Percentiles rank a stretch among this genome's conserved stretches.
phyloP scores from a whole-genome alignment of 2,888 invertebrate genomes.

The Aricia artaxerxes region DNA sequence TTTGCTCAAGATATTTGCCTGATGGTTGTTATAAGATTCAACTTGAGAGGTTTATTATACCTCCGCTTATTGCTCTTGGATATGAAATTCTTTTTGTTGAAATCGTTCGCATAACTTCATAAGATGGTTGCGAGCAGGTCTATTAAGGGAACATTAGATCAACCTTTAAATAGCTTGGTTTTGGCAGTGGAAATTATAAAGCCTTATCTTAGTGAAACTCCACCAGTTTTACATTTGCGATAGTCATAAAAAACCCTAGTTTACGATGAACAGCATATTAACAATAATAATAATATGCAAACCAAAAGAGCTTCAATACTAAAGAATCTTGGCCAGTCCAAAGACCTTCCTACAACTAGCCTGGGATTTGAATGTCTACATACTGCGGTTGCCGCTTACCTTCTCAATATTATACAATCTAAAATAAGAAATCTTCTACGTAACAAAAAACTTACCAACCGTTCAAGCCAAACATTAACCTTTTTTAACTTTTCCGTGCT shows the following conservation, averaged over 20 bases:
- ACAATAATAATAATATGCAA: too few species aligned
- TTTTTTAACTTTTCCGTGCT: constrained; percentile 36
- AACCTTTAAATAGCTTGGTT: background rate
- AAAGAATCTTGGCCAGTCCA: too few species aligned
- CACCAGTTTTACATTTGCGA: background rate
- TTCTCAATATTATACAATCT: too few species aligned
- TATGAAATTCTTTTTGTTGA: constrained; percentile 29
- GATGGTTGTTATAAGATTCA: constrained; percentile 28
- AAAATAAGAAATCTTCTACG: too few species aligned
- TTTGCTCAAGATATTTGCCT: constrained; percentile 44
- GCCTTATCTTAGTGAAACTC: background rate
- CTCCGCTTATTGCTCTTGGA: constrained; percentile 15
- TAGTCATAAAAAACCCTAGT: background rate
- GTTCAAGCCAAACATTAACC: background rate
- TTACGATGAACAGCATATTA: too few species aligned
- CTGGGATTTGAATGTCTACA: too few species aligned
- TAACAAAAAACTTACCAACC: background rate
- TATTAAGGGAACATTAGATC: background rate
- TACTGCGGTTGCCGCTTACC: too few species aligned
- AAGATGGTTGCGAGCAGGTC: background rate
- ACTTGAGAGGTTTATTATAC: constrained; percentile 29
- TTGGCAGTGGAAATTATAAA: background rate
- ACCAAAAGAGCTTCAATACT: too few species aligned
- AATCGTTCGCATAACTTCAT: background rate
- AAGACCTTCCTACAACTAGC: too few species aligned